Conservation (phyloP, 2,888 invertebrate species). For the Drosophila putrida region DNA sequence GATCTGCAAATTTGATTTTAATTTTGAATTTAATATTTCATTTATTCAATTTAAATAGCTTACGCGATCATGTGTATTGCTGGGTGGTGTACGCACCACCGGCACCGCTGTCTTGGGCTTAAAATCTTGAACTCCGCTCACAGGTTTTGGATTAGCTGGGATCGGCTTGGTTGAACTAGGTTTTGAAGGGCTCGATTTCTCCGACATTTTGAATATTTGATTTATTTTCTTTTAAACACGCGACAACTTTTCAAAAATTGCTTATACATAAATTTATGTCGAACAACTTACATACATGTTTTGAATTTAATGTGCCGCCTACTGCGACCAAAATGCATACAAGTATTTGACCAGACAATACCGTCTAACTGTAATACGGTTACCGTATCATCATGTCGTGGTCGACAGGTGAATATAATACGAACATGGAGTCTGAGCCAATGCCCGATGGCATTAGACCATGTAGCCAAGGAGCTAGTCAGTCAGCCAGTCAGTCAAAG, state of each 20-base stretch:
- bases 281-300: slow-evolving; percentile 20
- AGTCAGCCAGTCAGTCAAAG: slow-evolving; percentile 30
- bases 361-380: slow-evolving; percentile 1
- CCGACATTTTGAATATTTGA: slow-evolving; percentile 55
- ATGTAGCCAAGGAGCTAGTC: slow-evolving; percentile 8
- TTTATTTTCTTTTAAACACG: neutral
- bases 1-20: slow-evolving; percentile 32
- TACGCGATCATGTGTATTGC: slow-evolving; percentile 59
- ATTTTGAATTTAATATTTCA: neutral
- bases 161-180: slow-evolving; percentile 16
- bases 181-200: slow-evolving; percentile 25
- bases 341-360: slow-evolving; percentile 21
- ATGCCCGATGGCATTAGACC: slow-evolving; percentile 37
- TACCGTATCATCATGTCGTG: slow-evolving; percentile 1
- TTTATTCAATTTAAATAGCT: neutral
- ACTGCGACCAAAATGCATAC: slow-evolving; percentile 27
- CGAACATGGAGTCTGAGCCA: slow-evolving; percentile 28
- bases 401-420: slow-evolving; percentile 34
- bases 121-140: slow-evolving; percentile 12
- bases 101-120: slow-evolving; percentile 4
- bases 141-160: slow-evolving; percentile 16
- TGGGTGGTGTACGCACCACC: slow-evolving; percentile 18
- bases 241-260: slow-evolving; percentile 4
- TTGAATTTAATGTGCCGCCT: slow-evolving; percentile 61
- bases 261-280: slow-evolving; percentile 10